Percentiles rank a stretch among this genome's conserved stretches.
These are phyloP conservation scores for Tachuris rubrigastra DNA, from an alignment of 2,113 vertebrate species.

Conservation along the genomic window DNA sequence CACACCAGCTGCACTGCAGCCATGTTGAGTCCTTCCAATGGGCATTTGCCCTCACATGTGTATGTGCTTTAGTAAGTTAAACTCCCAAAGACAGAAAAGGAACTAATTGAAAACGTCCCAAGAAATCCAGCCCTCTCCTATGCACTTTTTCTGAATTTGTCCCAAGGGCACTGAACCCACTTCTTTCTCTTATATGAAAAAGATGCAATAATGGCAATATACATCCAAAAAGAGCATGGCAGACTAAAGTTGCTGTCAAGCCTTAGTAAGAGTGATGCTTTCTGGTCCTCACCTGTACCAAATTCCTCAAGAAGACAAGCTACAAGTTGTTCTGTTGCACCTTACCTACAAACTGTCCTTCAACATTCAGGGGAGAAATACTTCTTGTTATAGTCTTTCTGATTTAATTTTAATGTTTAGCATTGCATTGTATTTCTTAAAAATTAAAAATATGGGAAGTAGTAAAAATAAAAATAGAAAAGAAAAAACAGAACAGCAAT, in stretches of 20 bases:
- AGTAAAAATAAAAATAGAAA: neutral
- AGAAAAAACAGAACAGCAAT: neutral
- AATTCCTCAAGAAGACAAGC: neutral
- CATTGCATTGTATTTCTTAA: neutral
- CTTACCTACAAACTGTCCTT: neutral
- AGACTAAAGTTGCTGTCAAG: neutral
- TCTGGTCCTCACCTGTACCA: neutral
- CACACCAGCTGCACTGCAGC: neutral
- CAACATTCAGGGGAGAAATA: neutral
- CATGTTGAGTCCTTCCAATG: neutral
- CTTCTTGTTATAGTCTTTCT: neutral
- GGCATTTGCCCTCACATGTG: accelerated
- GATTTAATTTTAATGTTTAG: neutral
- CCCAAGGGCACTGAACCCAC: neutral
- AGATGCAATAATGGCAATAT: neutral
- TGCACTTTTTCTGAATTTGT: neutral
- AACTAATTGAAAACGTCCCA: neutral
- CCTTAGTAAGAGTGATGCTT: neutral
- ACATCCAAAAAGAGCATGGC: neutral
- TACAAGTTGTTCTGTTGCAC: neutral
- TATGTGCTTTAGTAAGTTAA: neutral
- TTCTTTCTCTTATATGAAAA: neutral
- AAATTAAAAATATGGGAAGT: neutral
- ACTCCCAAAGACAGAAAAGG: neutral
- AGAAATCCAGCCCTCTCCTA: neutral